These are phyloP conservation scores for Eleginops maclovinus DNA, from an alignment of 2,113 vertebrate genomes.

Conservation along the genomic window DNA sequence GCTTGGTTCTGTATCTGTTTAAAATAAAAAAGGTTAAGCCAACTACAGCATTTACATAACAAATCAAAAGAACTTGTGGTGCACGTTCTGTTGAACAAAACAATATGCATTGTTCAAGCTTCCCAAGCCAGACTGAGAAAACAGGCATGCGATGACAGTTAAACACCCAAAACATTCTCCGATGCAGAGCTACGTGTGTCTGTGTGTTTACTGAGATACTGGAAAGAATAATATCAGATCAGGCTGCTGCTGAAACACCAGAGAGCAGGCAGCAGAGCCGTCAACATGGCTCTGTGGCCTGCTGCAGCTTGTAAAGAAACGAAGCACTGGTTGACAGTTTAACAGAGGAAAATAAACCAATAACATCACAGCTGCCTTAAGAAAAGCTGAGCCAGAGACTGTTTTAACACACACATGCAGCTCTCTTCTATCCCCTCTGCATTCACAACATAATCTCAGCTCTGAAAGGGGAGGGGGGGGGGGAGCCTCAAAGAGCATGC, in stretches of 20 bases:
- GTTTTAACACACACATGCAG: conserved; percentile 66
- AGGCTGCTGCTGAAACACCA: conserved; percentile 35
- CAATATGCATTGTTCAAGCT: conserved; percentile 5
- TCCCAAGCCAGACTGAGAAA: conserved; percentile 21
- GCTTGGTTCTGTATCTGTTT: no score
- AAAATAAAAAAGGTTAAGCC: background rate
- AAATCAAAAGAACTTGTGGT: conserved; percentile 8
- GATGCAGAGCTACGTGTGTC: conserved; percentile 14
- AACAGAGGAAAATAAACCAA: conserved; percentile 36
- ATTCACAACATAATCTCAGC: conserved; percentile 56
- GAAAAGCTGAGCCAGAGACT: conserved; percentile 52
- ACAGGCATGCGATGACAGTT: conserved; percentile 51
- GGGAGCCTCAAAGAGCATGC: conserved; percentile 72
- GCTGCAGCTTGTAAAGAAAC: conserved; percentile 54
- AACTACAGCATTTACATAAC: background rate
- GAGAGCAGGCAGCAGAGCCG: conserved; percentile 48
- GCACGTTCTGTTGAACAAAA: conserved; percentile 12
- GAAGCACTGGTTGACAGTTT: conserved; percentile 31
- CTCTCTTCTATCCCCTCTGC: conserved; percentile 43
- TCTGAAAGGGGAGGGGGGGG: conserved; percentile 50
- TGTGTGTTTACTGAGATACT: conserved; percentile 6
- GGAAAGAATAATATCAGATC: background rate
- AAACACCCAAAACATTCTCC: conserved; percentile 42
- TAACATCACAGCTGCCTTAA: conserved; percentile 53
- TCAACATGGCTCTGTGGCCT: conserved; percentile 25